These are phyloP conservation scores for Phortica magna DNA, from an alignment of 2,888 invertebrate species.

Conservation along the genomic window DNA sequence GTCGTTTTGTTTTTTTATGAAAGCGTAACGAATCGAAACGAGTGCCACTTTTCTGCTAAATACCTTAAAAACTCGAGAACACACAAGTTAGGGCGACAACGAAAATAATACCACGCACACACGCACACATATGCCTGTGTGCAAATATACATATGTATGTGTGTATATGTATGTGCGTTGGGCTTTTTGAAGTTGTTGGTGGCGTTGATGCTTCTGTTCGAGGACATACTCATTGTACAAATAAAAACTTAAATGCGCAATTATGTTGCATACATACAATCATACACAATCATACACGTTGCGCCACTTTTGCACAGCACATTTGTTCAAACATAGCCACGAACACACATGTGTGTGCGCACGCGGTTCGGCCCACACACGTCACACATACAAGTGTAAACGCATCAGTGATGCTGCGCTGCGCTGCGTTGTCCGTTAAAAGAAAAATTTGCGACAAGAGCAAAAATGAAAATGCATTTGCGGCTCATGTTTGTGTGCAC, in stretches of 20 bases:
- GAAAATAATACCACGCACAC: background rate
- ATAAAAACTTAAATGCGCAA: slow-evolving; percentile 48
- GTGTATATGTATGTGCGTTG: background rate
- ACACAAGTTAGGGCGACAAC: slow-evolving; percentile 1
- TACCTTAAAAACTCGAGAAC: slow-evolving; percentile 30
- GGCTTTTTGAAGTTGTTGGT: background rate
- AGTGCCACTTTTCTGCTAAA: slow-evolving; percentile 26
- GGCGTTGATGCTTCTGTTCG: background rate
- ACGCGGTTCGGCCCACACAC: background rate
- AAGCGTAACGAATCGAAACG: slow-evolving; percentile 29
- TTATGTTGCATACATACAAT: slow-evolving; percentile 40
- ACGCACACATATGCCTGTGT: too few relatives aligned
- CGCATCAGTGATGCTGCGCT: slow-evolving; percentile 14
- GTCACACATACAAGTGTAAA: slow-evolving; percentile 12
- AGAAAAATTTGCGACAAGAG: slow-evolving; percentile 29
- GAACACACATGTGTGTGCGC: background rate
- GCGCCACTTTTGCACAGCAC: slow-evolving; percentile 21
- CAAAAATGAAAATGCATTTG: slow-evolving; percentile 32
- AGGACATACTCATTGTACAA: slow-evolving; percentile 29
- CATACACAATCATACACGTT: background rate
- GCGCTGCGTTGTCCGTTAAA: slow-evolving; percentile 24
- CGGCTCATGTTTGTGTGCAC: slow-evolving; percentile 31
- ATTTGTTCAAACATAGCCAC: slow-evolving; percentile 11
- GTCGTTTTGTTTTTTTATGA: slow-evolving; percentile 13
- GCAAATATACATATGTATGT: background rate